Percentiles rank a stretch among this genome's conserved stretches.
These are phyloP conservation scores for Argopecten irradians DNA, from an alignment of 1,140 invertebrate species.

Conservation along the genomic window DNA sequence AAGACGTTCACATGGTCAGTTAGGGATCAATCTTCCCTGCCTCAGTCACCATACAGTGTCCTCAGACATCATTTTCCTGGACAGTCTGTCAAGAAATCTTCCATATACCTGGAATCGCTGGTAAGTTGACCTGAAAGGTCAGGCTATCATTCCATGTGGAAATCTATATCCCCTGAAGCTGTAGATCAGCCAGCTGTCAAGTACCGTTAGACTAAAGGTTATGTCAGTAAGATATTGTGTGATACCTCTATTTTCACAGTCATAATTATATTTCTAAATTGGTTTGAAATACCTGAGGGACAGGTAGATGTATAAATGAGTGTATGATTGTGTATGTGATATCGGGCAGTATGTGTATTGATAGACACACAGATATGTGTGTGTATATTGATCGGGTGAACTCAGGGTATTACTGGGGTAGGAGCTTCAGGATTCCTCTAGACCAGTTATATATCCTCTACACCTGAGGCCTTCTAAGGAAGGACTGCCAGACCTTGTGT, in stretches of 20 bases:
- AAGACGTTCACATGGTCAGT: neutral
- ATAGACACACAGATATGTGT: neutral
- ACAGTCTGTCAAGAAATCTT: neutral
- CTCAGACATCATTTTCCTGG: neutral
- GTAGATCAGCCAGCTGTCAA: neutral
- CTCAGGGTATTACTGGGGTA: neutral
- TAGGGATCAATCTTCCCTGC: constrained; percentile 3
- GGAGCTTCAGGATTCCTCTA: neutral
- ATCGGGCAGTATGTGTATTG: neutral
- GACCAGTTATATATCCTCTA: neutral
- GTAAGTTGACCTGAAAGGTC: neutral
- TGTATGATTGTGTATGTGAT: neutral
- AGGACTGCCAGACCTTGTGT: neutral
- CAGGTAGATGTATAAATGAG: neutral
- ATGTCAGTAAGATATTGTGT: constrained; percentile 1
- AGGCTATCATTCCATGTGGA: neutral
- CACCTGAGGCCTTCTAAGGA: neutral
- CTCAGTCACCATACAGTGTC: neutral
- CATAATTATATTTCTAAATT: neutral
- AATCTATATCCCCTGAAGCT: neutral
- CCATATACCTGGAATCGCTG: neutral
- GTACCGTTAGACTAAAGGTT: neutral
- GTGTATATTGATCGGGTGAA: neutral
- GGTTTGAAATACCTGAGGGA: neutral
- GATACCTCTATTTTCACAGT: neutral